phyloP scores from a whole-genome alignment of 2,888 invertebrate species.

The Idaea dimidiata region DNA sequence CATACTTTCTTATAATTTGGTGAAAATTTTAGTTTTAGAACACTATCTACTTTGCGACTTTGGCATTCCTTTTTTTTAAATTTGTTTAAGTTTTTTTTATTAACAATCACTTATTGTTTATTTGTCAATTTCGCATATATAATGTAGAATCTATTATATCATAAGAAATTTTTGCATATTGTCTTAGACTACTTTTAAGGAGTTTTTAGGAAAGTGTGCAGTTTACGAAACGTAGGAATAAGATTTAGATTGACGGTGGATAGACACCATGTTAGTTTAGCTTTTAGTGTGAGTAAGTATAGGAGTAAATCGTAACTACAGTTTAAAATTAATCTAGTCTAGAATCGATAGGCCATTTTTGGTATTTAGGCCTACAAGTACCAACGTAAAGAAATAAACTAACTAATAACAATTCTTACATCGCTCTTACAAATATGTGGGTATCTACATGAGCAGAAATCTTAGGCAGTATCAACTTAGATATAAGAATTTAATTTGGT shows the following conservation, averaged over 20 bases:
- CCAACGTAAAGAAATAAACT: not conserved
- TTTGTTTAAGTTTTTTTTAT: not conserved
- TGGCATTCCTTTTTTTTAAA: not conserved
- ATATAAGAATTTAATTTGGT: not conserved
- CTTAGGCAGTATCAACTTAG: not conserved
- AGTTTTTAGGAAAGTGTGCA: not conserved
- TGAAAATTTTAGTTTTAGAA: not conserved
- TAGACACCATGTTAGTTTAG: not conserved
- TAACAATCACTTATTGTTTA: not conserved
- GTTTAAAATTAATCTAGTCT: not conserved
- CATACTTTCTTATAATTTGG: not conserved
- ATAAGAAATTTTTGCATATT: not conserved
- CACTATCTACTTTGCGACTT: not conserved
- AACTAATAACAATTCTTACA: not conserved
- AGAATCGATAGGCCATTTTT: not conserved
- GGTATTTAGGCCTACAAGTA: not conserved
- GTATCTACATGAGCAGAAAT: not conserved
- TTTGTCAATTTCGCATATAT: not conserved
- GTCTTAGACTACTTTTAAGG: not conserved
- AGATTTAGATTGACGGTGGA: not conserved
- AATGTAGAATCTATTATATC: not conserved
- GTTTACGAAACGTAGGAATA: not conserved
- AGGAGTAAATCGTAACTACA: not conserved
- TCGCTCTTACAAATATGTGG: not conserved
- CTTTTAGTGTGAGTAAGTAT: not conserved